Evolutionary conservation across 1,140 invertebrate genomes (phyloP).

Genomic region (Zaprionus ghesquierei): DNA sequence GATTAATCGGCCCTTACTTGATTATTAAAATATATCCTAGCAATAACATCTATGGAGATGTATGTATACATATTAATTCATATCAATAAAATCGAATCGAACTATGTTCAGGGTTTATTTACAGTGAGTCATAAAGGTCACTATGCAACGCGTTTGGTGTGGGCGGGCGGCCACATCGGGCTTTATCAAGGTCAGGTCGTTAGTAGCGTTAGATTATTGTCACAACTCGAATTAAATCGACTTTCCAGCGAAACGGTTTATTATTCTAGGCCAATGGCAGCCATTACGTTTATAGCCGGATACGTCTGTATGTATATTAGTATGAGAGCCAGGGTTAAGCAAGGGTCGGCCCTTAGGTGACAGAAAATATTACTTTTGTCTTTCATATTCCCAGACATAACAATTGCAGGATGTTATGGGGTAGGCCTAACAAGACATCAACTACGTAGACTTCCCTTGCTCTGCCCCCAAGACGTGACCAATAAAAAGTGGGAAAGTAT

Average conservation of each 20-base stretch:
- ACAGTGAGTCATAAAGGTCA: slow-evolving; percentile 27
- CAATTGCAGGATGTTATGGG: not conserved
- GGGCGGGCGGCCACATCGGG: not conserved
- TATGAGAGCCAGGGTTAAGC: not conserved
- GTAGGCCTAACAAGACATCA: not conserved
- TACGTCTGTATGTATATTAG: not conserved
- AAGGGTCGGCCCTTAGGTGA: slow-evolving; percentile 5
- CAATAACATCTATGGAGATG: not conserved
- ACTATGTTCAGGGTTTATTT: slow-evolving; percentile 2
- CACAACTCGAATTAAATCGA: slow-evolving; percentile 10
- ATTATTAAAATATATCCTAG: not conserved
- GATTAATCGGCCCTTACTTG: not conserved
- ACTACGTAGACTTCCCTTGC: not conserved
- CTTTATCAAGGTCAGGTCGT: slow-evolving; percentile 22
- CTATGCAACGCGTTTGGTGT: slow-evolving; percentile 2
- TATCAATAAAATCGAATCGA: slow-evolving; percentile 1
- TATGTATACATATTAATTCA: not conserved
- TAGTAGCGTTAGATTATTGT: slow-evolving; percentile 18
- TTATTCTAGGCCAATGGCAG: slow-evolving; percentile 12
- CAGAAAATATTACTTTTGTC: slow-evolving; percentile 9
- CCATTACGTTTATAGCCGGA: slow-evolving; percentile 4
- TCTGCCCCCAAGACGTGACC: slow-evolving; percentile 27
- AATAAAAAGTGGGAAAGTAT: slow-evolving; percentile 51
- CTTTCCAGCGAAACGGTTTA: not conserved
- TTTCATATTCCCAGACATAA: not conserved